Evolutionary conservation across 1,140 invertebrate genomes (phyloP).

Genomic region (Drosophila ercepeae): DNA sequence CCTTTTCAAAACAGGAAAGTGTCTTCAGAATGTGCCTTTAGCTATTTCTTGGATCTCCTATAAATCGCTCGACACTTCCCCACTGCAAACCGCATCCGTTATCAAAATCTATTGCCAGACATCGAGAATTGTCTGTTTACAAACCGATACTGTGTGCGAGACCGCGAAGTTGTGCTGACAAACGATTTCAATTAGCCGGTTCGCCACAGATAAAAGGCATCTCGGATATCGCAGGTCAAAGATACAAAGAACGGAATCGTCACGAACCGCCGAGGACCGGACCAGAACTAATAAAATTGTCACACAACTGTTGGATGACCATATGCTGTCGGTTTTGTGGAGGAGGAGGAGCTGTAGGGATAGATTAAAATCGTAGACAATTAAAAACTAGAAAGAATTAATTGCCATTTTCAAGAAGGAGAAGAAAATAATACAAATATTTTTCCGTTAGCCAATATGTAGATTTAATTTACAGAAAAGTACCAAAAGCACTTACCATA

Average conservation of each 20-base stretch:
- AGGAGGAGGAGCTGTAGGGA: background rate
- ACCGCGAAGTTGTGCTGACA: constrained; percentile 53
- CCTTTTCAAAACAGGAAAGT: constrained; percentile 13
- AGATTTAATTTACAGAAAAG: background rate
- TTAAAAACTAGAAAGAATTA: constrained; percentile 41
- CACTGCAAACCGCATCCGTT: constrained; percentile 50
- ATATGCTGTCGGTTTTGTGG: constrained; percentile 42
- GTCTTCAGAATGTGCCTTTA: constrained; percentile 1
- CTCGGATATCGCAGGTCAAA: constrained; percentile 58
- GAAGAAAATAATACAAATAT: no score
- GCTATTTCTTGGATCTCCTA: background rate
- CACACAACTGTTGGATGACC: constrained; percentile 56
- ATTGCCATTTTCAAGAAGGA: no score
- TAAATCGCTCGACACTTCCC: constrained; percentile 46
- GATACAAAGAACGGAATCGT: constrained; percentile 63
- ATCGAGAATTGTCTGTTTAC: constrained; percentile 55
- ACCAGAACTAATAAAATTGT: constrained; percentile 73
- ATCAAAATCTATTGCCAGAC: constrained; percentile 56
- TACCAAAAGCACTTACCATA: background rate
- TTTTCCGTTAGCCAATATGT: background rate
- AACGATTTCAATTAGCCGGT: constrained; percentile 76
- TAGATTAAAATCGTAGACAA: constrained; percentile 79
- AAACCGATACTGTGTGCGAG: constrained; percentile 9
- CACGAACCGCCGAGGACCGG: constrained; percentile 47
- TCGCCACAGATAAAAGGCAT: constrained; percentile 65